Percentiles rank a stretch among this genome's conserved stretches.
Evolutionary conservation across 2,888 invertebrate species (phyloP).

Genomic region (Xanthostigma xanthostigma): DNA sequence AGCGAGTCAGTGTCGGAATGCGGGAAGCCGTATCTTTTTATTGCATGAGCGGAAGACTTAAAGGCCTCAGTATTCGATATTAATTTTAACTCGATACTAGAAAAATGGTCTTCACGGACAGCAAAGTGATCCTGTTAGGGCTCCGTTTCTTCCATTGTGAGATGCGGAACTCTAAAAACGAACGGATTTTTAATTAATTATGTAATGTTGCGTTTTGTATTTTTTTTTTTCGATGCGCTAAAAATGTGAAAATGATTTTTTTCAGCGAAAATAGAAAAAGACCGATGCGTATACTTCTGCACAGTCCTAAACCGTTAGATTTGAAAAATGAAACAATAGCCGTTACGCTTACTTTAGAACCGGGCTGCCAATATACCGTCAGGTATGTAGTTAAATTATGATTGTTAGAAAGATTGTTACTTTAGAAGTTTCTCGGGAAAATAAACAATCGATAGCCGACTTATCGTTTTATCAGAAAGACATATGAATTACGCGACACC

Average conservation of each 20-base stretch:
- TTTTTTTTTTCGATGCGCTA: too few relatives aligned
- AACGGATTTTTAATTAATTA: too few relatives aligned
- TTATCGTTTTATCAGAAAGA: too few relatives aligned
- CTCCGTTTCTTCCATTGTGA: not conserved
- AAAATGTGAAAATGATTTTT: constrained; percentile 1
- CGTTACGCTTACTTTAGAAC: constrained; percentile 49
- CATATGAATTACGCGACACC: too few relatives aligned
- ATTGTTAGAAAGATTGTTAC: not conserved
- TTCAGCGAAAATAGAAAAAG: constrained; percentile 28
- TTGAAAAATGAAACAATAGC: constrained; percentile 31
- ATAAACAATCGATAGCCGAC: too few relatives aligned
- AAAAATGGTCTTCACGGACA: too few relatives aligned
- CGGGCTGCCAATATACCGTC: constrained; percentile 52
- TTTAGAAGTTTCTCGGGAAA: too few relatives aligned
- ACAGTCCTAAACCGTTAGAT: constrained; percentile 33
- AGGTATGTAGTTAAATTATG: constrained; percentile 30
- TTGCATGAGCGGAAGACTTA: not conserved
- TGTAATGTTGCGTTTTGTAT: constrained; percentile 5
- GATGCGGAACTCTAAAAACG: too few relatives aligned
- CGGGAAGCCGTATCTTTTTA: not conserved
- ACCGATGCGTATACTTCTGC: constrained; percentile 43
- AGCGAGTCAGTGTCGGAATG: not conserved
- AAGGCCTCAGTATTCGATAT: not conserved
- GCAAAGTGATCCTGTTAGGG: not conserved
- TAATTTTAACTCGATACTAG: not conserved